Evolutionary conservation across 2,797 vertebrate genomes (phyloP), one percentile per base, ranked within the genome.

Genomic region (Peromyscus nudipes): DNA sequence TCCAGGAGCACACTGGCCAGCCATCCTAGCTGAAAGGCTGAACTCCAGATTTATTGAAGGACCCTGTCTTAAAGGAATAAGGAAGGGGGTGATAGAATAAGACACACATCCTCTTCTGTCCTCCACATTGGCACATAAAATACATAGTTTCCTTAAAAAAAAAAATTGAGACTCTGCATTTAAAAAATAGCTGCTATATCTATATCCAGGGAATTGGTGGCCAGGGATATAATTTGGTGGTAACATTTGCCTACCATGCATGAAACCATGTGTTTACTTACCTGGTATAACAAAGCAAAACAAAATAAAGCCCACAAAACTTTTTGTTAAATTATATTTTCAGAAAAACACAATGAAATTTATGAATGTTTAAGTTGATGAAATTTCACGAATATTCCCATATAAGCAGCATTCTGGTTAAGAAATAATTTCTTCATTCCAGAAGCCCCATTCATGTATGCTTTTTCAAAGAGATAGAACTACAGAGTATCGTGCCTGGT

Each of bases 271-370:
- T 37, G 23, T 79, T 90, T 4, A 14, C 34, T 79, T 79, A 17
- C 2, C 43, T 8, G 6, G 40, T 21, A 77, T 37, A 64, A n/a
- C 12, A 64, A 89, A 43, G 11, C n/a, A 27, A 57, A 83, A 62
- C 27, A 71, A 79, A 71, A 52, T 29, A 82, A 4, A 23, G 27
- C 55, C 64, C 14, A 4, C 2, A 83, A 73, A 69, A 27, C 2
- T 17, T 91, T 89, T 73, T 60, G 60, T 89, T 89, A 80, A 95
- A 73, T 73, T 93, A 46, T 17, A 55, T 64, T 85, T 80, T 97
- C 64, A 92, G 65, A 84, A 92, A 96, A 91, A 49, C 64, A 43
- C 85, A 73, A 57, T 67, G 82, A 12, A 69, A n/a, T 57, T 92
- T 10, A 57, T 79, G 79, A 93, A 85, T 82, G 31, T 85, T 65